Base-by-base conservation (phyloP, 2,888 invertebrate species). In the Reticulitermes lucifugus region DNA sequence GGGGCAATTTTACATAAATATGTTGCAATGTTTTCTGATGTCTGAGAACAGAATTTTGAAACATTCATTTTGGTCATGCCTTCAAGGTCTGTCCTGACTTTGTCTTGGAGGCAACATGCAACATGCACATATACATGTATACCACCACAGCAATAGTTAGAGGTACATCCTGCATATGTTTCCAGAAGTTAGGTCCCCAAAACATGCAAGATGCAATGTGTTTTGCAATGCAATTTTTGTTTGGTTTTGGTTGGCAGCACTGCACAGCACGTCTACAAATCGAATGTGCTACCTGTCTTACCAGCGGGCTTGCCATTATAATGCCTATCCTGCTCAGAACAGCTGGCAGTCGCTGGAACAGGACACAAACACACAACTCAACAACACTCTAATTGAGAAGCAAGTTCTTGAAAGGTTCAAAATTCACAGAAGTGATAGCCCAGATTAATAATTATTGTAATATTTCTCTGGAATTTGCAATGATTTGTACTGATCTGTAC, bases 321-420 rank as follows among this genome's bases (percentile, higher is more conserved):
- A 97, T 96, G 95, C 97, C 97, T 95, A 97, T 96, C 95, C 97
- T 95, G 96, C 96, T 96, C 94, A 97, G 96, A 93, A 97, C 96
- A 94, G 96, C 96, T 94, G 97, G 97, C 94, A 97, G 96, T 94
- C 96, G 96, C 97, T 97, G 96, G 92, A 96, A 94, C 85, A 87
- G 85, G 83, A 84, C 77, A 84, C 55, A 86, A 85, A 83, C 86
- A 84, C 85, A 86, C 83, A 85, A 85, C 84, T 83, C 79, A 86
- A 83, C 84, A 75, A 75, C 43, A 75, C 75, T 75, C 43, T 18
- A 75, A 2, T 22, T n/a, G 75, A 75, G 75, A 75, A 75, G 43
- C 75, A n/a, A 22, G 77, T 46, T 46, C 41, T 22, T 51, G 22
- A 43, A 25, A 51, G 46, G 77, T 46, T 22, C n/a, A 46, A n/a